Conservation (phyloP, 2,113 vertebrate species). For the Ammodytes dubius region DNA sequence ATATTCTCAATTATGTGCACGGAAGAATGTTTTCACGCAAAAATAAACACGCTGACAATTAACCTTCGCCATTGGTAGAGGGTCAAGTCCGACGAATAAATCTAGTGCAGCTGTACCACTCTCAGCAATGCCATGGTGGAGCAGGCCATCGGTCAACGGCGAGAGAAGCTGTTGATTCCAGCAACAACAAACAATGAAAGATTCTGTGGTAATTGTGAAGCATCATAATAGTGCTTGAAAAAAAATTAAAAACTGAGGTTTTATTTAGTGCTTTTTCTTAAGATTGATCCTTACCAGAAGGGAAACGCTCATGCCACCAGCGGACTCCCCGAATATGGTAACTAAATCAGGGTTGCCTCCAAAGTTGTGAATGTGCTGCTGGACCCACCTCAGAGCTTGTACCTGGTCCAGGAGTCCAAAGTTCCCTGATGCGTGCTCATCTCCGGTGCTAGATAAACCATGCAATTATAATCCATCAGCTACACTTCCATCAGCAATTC, state of each 20-base stretch:
- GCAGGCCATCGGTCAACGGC: slow-evolving; percentile 84
- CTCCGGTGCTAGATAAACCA: slow-evolving; percentile 87
- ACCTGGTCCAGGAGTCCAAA: slow-evolving; percentile 92
- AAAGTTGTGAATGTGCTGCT: slow-evolving; percentile 90
- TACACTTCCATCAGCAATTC: too few species aligned
- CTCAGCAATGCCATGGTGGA: slow-evolving; percentile 89
- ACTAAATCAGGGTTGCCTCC: slow-evolving; percentile 89
- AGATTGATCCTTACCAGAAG: slow-evolving; percentile 80
- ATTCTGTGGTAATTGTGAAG: background rate
- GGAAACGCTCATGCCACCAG: slow-evolving; percentile 89
- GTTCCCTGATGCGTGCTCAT: slow-evolving; percentile 88
- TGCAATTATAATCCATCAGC: background rate
- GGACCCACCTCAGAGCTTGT: slow-evolving; percentile 89
- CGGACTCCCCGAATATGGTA: slow-evolving; percentile 92
- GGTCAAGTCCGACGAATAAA: background rate
- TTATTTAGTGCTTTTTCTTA: background rate
- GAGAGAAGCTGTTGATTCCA: slow-evolving; percentile 84
- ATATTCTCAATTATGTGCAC: background rate
- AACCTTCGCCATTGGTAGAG: slow-evolving; percentile 59
- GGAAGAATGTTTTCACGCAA: background rate
- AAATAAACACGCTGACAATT: background rate
- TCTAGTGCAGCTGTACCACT: slow-evolving; percentile 84
- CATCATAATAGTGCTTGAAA: background rate
- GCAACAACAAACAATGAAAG: background rate
- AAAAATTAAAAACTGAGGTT: background rate